Base-by-base conservation (phyloP, 2,888 invertebrate species). In the Acheta domesticus region DNA sequence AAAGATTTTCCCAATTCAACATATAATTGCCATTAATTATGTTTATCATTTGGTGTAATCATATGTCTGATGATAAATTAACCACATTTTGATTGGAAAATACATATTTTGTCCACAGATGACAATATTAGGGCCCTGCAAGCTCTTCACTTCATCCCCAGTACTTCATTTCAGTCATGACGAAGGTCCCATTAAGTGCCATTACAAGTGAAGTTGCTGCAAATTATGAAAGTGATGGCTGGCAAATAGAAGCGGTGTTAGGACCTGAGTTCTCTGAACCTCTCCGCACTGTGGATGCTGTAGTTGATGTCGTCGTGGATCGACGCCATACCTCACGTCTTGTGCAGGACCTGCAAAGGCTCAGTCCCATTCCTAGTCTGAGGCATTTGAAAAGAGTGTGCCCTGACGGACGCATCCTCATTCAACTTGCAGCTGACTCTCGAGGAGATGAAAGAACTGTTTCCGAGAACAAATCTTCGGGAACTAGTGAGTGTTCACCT, bases 351-450 rank as follows among this genome's bases (percentile, higher is more conserved):
- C 86, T 93, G 19, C 92, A 91, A 83, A 87, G 89, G 49, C 88
- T 88, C 49, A 83, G 91, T 73, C 92, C 93, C 0, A 84, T 94
- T 8, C 88, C 89, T 20, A 88, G 89, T 20, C 87, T 94, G 14
- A 89, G 89, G 76, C 94, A 95, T 86, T 87, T 96, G 21, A 96
- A 96, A 85, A 89, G 95, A 82, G 92, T 94, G 1, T 88, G 89
- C 74, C 89, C 82, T 74, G 80, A 87, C 76, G 89, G 90, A 48
- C 87, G 94, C 0, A 84, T 94, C 16, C 82, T 94, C 84, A 87
- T 89, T 84, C 83, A 88, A 75, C 48, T 84, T 79, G 78, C 84
- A 81, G 81, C 83, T 85, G n/a, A 76, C 78, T n/a, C 76, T 74
- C 77, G 76, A 3, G 77, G 80, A 50, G 5, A n/a, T n/a, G n/a